Percentiles rank a stretch among this genome's conserved stretches.
Conservation (phyloP, 2,797 vertebrate species). For the Melanotaenia nigrans region DNA sequence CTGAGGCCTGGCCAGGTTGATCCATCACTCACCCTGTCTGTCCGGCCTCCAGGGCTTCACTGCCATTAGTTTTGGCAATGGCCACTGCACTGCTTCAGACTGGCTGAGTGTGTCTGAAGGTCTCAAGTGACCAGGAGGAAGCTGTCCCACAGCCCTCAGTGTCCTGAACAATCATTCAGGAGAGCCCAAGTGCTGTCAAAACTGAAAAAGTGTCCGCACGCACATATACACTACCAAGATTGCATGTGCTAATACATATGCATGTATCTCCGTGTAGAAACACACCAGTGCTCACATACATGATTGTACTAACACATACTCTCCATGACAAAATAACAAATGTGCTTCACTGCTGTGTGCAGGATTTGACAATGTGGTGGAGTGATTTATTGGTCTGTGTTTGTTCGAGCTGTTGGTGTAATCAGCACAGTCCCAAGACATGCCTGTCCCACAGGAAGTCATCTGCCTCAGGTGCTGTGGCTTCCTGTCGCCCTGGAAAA, state of each 20-base stretch:
- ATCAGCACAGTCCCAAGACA: conserved; percentile 75
- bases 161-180: conserved; percentile 61
- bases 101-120: conserved; percentile 48
- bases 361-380: conserved; percentile 72
- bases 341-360: conserved; percentile 75
- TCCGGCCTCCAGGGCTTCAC: conserved; percentile 51
- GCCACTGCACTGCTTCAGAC: conserved; percentile 64
- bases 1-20: conserved; percentile 46
- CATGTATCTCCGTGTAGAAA: conserved; percentile 39
- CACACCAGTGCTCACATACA: conserved; percentile 28
- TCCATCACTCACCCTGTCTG: conserved; percentile 67
- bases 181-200: conserved; percentile 44
- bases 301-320: conserved; percentile 50
- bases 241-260: conserved; percentile 53
- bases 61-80: conserved; percentile 69
- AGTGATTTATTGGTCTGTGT: conserved; percentile 79
- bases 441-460: conserved; percentile 77
- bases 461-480: conserved; percentile 47
- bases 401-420: conserved; percentile 75
- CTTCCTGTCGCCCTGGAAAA: conserved; percentile 72
- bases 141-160: conserved; percentile 49
- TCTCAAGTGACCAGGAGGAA: conserved; percentile 52
- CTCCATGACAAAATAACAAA: conserved; percentile 73
- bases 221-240: conserved; percentile 8
- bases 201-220: conserved; percentile 18